These are phyloP conservation scores for Cantharis rustica DNA, from an alignment of 2,888 invertebrate species.

Conservation along the genomic window DNA sequence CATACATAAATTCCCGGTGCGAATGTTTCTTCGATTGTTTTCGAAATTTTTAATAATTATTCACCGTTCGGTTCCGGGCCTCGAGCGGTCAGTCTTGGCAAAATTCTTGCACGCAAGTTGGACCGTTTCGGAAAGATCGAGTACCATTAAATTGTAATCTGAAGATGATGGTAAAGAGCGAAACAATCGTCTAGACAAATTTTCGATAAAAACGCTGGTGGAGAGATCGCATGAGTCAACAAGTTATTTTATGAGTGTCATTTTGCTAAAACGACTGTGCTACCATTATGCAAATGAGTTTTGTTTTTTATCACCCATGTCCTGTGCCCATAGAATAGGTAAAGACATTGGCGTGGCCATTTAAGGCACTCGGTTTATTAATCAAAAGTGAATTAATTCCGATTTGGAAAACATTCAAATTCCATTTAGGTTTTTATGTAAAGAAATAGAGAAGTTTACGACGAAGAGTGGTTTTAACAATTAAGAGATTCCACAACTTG, in stretches of 20 bases:
- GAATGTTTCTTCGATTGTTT: background rate
- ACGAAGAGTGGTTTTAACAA: slow-evolving; percentile 33
- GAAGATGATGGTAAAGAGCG: background rate
- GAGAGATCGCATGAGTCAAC: background rate
- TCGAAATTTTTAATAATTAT: too few relatives aligned
- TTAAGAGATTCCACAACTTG: slow-evolving; percentile 27
- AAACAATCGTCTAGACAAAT: background rate
- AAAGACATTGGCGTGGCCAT: background rate
- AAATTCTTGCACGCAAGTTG: background rate
- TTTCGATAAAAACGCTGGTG: background rate
- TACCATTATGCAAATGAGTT: background rate
- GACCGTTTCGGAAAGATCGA: background rate
- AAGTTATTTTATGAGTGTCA: background rate
- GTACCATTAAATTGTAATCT: background rate
- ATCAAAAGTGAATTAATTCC: background rate
- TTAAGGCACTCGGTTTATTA: background rate
- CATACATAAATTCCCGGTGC: background rate
- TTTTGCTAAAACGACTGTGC: background rate
- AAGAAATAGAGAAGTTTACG: slow-evolving; percentile 6
- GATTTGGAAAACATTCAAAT: background rate
- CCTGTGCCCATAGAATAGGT: too few relatives aligned
- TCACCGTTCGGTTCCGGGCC: background rate
- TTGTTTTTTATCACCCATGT: background rate
- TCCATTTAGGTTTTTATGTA: background rate
- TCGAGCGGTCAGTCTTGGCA: background rate